Evolutionary conservation across 2,797 vertebrate genomes (phyloP), one percentile per base, ranked within the genome.

Genomic region (Buceros bicornis): DNA sequence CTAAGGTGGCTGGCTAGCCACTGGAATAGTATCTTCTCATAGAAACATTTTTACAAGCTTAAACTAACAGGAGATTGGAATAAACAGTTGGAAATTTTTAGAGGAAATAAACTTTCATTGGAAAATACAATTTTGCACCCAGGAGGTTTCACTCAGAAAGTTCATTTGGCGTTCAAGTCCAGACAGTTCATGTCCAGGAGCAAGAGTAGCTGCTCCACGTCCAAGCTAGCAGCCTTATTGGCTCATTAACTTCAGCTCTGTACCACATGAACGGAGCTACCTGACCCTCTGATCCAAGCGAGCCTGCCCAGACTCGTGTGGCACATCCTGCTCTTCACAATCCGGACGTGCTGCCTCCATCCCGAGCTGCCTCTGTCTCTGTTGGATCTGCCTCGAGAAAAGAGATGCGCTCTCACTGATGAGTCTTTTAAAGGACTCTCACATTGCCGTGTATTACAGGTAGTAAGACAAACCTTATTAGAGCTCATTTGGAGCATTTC

Each of bases 291-390:
- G n/a, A 66, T 42, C 24, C 1, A 1, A 73, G 74, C 35, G 48
- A 88, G 29, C 24, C 56, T 70, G 60, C 60, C 61, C 64, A 80
- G 51, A 58, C 4, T 20, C 4, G 0, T 4, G 1, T 13, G 45
- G 57, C 61, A 81, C 43, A 57, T 42, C 22, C 67, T 6, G 4
- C 6, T 58, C 22, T 2, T 73, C 26, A 11, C 51, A 53, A 2
- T 5, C 43, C 0, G 0, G 57, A 16, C 4, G 2, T 0, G 1
- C 16, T 40, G 18, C 42, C 50, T 40, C 54, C n/a, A 8, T 6
- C 11, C 19, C 1, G 4, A 50, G 24, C 40, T 66, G 26, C 53
- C n/a, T 19, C 42, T 3, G 1, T 15, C 53, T 58, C 61, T 15
- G 13, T 0, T 66, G 47, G 28, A 74, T 60, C 62, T 61, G 37